phyloP scores from a whole-genome alignment of 2,888 invertebrate genomes.

The Argynnis bischoffii region DNA sequence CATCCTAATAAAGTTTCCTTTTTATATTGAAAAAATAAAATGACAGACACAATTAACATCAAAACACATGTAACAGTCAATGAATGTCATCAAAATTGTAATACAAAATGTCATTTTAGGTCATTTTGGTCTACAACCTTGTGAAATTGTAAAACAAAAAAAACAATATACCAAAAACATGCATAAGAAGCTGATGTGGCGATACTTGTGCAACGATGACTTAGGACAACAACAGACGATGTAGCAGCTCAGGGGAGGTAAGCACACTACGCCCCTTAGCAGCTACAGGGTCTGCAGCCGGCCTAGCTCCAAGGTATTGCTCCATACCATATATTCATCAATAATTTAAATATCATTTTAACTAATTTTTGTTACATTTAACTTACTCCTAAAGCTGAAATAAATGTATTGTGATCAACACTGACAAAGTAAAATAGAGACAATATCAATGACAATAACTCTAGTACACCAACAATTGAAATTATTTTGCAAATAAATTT shows the following conservation, averaged over 20 bases:
- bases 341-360: slow-evolving; percentile 1
- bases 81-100: background rate
- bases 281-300: slow-evolving; percentile 77
- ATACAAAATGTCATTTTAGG: background rate
- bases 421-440: slow-evolving; percentile 22
- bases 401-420: slow-evolving; percentile 23
- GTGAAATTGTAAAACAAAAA: background rate
- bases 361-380: background rate
- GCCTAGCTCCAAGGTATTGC: slow-evolving; percentile 39
- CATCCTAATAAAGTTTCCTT: background rate
- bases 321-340: slow-evolving; percentile 1
- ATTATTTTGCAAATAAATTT: too few relatives aligned
- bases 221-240: slow-evolving; percentile 60
- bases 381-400: slow-evolving; percentile 17
- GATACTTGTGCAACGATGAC: slow-evolving; percentile 39
- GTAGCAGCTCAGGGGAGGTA: slow-evolving; percentile 71
- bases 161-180: slow-evolving; percentile 24
- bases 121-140: background rate
- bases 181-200: slow-evolving; percentile 37
- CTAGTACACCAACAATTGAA: too few relatives aligned
- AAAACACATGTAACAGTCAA: background rate
- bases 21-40: background rate
- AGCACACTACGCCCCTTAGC: slow-evolving; percentile 73
- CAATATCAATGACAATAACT: slow-evolving; percentile 3
- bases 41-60: background rate